Percentiles rank a stretch among this genome's conserved stretches.
phyloP scores from a whole-genome alignment of 1,140 invertebrate species.

The Caenorhabditis briggsae region DNA sequence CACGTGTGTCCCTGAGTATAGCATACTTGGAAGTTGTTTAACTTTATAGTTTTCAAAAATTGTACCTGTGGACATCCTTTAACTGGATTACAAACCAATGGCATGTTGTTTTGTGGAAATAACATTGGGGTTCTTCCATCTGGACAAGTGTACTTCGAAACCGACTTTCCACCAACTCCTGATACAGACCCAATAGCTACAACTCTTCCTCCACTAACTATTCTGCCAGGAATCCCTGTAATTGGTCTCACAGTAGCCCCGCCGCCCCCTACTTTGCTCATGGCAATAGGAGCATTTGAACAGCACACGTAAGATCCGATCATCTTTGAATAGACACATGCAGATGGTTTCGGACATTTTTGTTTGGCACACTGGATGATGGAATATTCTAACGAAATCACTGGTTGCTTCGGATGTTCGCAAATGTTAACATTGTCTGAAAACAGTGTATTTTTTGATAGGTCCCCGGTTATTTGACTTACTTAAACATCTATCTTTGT shows the following conservation, averaged over 20 bases:
- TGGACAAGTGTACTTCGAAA: slow-evolving; percentile 64
- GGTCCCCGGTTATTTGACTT: not conserved
- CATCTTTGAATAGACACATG: slow-evolving; percentile 69
- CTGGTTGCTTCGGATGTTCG: slow-evolving; percentile 8
- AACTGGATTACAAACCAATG: slow-evolving; percentile 64
- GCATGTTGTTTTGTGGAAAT: slow-evolving; percentile 69
- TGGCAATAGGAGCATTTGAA: slow-evolving; percentile 13
- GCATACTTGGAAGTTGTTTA: not conserved
- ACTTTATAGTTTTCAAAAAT: not conserved
- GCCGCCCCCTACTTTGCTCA: slow-evolving; percentile 2
- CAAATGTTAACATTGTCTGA: slow-evolving; percentile 52
- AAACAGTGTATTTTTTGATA: not conserved
- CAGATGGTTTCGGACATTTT: slow-evolving; percentile 62
- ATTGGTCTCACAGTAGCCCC: not conserved
- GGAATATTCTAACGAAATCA: slow-evolving; percentile 61
- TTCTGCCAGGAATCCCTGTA: slow-evolving; percentile 25
- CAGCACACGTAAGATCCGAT: slow-evolving; percentile 72
- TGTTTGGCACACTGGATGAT: slow-evolving; percentile 54
- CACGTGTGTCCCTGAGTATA: slow-evolving; percentile 63
- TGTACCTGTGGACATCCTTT: slow-evolving; percentile 64
- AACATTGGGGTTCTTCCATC: slow-evolving; percentile 68
- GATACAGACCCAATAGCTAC: slow-evolving; percentile 6
- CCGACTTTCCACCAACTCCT: not conserved
- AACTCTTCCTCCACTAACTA: not conserved
- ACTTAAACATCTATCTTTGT: slow-evolving; percentile 69